Percentiles rank a stretch among this genome's conserved stretches.
phyloP scores from a whole-genome alignment of 1,140 invertebrate genomes.

The Holotrichia oblita region DNA sequence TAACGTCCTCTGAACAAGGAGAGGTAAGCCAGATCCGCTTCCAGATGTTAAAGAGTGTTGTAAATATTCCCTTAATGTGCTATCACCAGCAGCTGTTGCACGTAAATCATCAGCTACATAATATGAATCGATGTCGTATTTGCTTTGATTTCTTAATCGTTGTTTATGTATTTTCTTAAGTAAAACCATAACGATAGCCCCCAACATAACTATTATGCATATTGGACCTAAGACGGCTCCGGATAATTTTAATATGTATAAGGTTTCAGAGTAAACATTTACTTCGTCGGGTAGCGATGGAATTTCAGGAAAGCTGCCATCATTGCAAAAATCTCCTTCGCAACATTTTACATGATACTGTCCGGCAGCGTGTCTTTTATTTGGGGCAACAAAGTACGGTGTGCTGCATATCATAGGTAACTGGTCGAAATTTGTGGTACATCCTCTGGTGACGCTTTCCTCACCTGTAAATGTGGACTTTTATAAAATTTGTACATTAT shows the following conservation, averaged over 20 bases:
- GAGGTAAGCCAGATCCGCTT: slow-evolving; percentile 83
- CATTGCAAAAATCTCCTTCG: slow-evolving; percentile 80
- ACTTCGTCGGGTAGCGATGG: slow-evolving; percentile 55
- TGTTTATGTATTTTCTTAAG: slow-evolving; percentile 70
- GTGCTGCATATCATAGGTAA: slow-evolving; percentile 73
- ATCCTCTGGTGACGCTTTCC: slow-evolving; percentile 75
- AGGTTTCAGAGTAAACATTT: slow-evolving; percentile 51
- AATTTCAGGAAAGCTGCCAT: slow-evolving; percentile 77
- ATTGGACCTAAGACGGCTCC: slow-evolving; percentile 71
- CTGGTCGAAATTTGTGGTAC: slow-evolving; percentile 73
- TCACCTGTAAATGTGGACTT: slow-evolving; percentile 51
- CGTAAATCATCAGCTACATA: slow-evolving; percentile 74
- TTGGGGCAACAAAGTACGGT: slow-evolving; percentile 59
- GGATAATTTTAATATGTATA: slow-evolving; percentile 67
- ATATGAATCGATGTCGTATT: slow-evolving; percentile 71
- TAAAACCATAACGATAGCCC: slow-evolving; percentile 64
- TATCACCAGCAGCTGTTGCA: slow-evolving; percentile 88
- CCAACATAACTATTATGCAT: slow-evolving; percentile 66
- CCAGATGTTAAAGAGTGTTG: slow-evolving; percentile 86
- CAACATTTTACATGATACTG: slow-evolving; percentile 81
- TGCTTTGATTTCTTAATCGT: slow-evolving; percentile 65
- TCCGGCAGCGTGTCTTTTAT: slow-evolving; percentile 69
- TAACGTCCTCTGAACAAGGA: slow-evolving; percentile 81
- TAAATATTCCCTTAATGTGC: slow-evolving; percentile 82
- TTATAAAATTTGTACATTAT: not conserved